Evolutionary conservation across 2,797 vertebrate genomes (phyloP).

Genomic region (Pseudochirops cupreus): DNA sequence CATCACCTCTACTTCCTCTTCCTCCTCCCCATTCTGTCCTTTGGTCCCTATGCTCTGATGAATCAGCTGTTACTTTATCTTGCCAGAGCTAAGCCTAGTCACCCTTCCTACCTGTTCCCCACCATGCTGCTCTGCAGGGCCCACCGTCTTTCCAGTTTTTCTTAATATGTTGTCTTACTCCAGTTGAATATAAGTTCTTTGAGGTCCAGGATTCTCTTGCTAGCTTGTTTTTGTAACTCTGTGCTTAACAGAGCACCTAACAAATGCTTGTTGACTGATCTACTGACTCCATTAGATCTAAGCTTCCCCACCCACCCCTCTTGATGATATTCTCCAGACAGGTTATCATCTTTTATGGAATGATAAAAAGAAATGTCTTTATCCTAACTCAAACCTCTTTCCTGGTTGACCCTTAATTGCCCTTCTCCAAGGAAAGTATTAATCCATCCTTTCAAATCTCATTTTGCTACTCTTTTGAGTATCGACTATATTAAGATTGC

Average conservation of each 20-base stretch:
- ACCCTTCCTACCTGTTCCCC: neutral
- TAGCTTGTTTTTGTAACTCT: neutral
- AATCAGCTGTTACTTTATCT: neutral
- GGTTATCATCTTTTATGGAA: neutral
- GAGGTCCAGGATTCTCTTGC: neutral
- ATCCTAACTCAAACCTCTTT: conserved; percentile 19
- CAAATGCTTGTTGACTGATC: neutral
- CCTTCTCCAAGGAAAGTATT: neutral
- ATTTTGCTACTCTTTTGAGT: neutral
- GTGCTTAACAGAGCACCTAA: neutral
- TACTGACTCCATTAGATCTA: neutral
- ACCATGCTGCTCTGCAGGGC: neutral
- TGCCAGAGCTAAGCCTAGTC: neutral
- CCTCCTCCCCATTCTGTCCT: neutral
- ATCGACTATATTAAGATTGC: neutral
- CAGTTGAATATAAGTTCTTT: neutral
- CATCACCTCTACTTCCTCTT: neutral
- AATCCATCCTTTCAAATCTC: neutral
- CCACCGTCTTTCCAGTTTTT: neutral
- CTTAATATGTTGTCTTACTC: neutral
- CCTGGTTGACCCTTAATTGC: conserved; percentile 6
- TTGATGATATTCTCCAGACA: neutral
- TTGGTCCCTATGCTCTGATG: neutral
- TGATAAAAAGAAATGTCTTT: neutral
- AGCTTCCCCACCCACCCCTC: neutral